These are phyloP conservation scores for Thunnus albacares DNA, from an alignment of 2,797 vertebrate species.

Conservation along the genomic window DNA sequence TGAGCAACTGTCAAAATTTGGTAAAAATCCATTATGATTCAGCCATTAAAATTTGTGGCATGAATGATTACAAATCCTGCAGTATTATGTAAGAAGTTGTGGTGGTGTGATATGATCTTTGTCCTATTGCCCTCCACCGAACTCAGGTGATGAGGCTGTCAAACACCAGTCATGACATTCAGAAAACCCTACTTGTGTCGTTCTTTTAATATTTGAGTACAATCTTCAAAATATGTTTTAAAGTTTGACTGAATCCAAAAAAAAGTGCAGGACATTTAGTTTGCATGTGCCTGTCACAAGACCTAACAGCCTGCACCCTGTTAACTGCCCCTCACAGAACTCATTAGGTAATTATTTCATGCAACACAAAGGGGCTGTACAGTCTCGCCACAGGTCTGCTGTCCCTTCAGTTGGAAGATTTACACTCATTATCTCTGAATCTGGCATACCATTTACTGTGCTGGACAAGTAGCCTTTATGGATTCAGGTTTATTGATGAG, in stretches of 20 bases:
- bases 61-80: not conserved
- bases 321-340: slow-evolving; percentile 63
- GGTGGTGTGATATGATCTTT: slow-evolving; percentile 61
- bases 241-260: not conserved
- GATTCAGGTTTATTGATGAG: not conserved
- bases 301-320: slow-evolving; percentile 55
- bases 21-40: not conserved
- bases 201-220: not conserved
- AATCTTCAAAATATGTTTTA: not conserved
- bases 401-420: not conserved
- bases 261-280: slow-evolving; percentile 2
- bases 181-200: not conserved
- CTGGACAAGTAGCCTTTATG: not conserved
- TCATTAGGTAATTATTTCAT: slow-evolving; percentile 67
- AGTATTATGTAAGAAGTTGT: slow-evolving; percentile 63
- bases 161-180: not conserved
- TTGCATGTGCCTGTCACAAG: slow-evolving; percentile 80
- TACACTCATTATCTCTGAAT: slow-evolving; percentile 21
- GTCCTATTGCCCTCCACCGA: slow-evolving; percentile 44
- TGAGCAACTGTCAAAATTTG: not conserved
- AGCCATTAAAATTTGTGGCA: not conserved
- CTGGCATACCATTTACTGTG: not conserved
- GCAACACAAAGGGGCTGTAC: not conserved
- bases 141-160: slow-evolving; percentile 6
- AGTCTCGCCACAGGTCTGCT: slow-evolving; percentile 12